Conservation (phyloP, 2,113 vertebrate species). For the Cisticola juncidis region DNA sequence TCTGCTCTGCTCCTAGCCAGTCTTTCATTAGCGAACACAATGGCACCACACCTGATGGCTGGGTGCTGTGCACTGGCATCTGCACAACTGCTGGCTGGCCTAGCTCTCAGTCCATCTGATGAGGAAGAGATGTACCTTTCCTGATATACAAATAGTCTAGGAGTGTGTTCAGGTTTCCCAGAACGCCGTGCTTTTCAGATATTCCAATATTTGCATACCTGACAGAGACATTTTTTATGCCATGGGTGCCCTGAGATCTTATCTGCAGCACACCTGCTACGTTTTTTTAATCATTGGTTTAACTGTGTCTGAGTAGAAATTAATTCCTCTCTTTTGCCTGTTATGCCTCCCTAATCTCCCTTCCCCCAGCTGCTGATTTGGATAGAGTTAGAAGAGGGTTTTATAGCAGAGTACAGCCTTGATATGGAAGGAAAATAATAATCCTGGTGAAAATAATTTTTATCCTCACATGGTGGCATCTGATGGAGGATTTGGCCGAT, state of each 20-base stretch:
- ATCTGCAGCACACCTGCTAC: not conserved
- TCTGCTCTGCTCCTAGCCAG: not conserved
- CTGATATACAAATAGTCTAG: not conserved
- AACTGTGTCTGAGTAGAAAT: not conserved
- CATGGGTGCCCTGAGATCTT: not conserved
- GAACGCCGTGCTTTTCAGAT: not conserved
- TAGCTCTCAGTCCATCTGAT: slow-evolving; percentile 8
- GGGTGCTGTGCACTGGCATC: slow-evolving; percentile 23
- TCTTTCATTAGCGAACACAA: not conserved
- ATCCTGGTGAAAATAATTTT: not conserved
- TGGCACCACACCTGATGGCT: not conserved
- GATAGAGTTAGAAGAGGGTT: not conserved
- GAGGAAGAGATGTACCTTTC: not conserved
- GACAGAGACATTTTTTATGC: not conserved
- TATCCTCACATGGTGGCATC: not conserved
- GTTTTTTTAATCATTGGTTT: not conserved
- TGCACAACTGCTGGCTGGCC: not conserved
- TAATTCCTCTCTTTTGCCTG: not conserved
- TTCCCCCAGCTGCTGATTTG: not conserved
- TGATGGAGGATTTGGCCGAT: not conserved
- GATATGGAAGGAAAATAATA: not conserved
- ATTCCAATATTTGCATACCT: slow-evolving; percentile 15
- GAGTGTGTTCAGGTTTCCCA: not conserved
- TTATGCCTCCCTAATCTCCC: not conserved
- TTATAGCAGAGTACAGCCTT: not conserved